Evolutionary conservation across 2,797 vertebrate species (phyloP), one percentile per base, ranked within the genome.

Genomic region (Chromobotia macracanthus): DNA sequence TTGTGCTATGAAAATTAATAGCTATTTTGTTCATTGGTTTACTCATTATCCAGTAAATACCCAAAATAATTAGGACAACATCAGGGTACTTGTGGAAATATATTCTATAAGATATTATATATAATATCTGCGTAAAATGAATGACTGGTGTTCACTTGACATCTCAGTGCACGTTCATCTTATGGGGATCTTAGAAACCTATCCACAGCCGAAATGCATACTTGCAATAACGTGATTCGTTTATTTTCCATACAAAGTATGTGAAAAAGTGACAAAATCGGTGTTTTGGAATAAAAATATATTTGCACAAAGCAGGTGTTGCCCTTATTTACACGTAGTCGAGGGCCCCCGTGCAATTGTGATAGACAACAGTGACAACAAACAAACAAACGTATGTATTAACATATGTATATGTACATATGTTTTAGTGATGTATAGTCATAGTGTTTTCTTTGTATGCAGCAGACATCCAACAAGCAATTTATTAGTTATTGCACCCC

Each of bases 241-340:
- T 88, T 91, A 85, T 89, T 87, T 72, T 74, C 79, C 71, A 82
- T 82, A 75, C 78, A 83, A 73, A 78, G 55, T 51, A 75, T 78
- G 85, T 88, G 83, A 85, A 91, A 92, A 91, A 86, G 87, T 90
- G 88, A 90, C 88, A 91, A 89, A 75, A 89, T 84, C 65, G 55
- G 89, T 89, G 86, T 41, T 85, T 89, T 89, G 87, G 88, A 88
- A 91, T 91, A 91, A 88, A 91, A 91, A 92, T 88, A 60, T 82
- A 38, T 85, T 88, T 88, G 82, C 66, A 89, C 63, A 89, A 92
- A 92, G 88, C 83, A 88, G 80, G 75, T 81, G 86, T 89, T 87
- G 25, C 41, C 46, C 28, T 87, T 87, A 88, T 84, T 83, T 86
- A 87, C 80, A 86, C 72, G 23, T 75, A 75, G 72, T 23, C 73